A percentile compares a stretch with the other conserved stretches of the same genome.
phyloP scores from a whole-genome alignment of 2,797 vertebrate genomes.

The Sebastiscus tertius region DNA sequence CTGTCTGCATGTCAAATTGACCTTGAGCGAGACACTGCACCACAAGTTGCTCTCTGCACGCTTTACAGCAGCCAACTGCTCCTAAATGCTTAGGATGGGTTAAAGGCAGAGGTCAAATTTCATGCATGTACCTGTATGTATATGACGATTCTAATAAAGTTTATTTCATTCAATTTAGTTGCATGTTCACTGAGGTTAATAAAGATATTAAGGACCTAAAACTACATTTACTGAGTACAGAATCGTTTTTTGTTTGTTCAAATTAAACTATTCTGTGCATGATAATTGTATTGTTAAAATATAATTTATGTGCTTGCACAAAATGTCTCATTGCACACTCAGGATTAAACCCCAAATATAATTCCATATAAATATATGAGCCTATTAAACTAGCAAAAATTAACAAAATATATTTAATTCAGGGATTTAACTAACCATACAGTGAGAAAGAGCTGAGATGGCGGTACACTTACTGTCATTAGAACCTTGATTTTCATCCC shows the following conservation, averaged over 20 bases:
- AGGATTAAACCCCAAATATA: background rate
- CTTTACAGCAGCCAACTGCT: too few species aligned
- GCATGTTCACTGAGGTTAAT: background rate
- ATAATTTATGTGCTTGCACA: background rate
- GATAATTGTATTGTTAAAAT: background rate
- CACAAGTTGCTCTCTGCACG: too few species aligned
- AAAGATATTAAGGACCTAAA: background rate
- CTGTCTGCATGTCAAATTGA: too few species aligned
- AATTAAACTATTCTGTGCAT: background rate
- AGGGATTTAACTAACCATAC: background rate
- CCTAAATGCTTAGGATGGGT: too few species aligned
- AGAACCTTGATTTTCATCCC: constrained; percentile 93
- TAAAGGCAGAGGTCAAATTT: too few species aligned
- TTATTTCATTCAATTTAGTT: too few species aligned
- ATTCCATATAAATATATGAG: background rate
- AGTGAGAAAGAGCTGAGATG: background rate
- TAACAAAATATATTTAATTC: background rate
- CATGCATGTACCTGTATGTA: too few species aligned
- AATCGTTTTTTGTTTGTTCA: background rate
- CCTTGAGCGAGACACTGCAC: too few species aligned
- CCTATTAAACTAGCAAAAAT: background rate
- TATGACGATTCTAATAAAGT: too few species aligned
- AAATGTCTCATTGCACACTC: background rate
- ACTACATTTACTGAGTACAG: background rate
- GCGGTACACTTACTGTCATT: constrained; percentile 90